Conservation (phyloP, 2,113 vertebrate genomes). For the Halichoerus grypus region DNA sequence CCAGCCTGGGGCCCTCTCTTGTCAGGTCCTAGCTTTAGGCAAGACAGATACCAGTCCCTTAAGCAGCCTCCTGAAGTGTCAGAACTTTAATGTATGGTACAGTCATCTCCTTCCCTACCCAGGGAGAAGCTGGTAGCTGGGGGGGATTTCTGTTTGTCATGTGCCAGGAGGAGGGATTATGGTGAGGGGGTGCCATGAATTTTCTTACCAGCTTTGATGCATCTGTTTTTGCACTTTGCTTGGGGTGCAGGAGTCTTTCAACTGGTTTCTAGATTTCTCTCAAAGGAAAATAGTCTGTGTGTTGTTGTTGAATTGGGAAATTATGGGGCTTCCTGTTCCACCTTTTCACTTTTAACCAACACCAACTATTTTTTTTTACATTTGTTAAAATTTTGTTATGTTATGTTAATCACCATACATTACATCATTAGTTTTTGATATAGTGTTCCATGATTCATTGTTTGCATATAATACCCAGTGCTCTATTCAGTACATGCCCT, state of each 20-base stretch:
- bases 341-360: neutral
- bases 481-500: too few relatives aligned
- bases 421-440: too few relatives aligned
- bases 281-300: neutral
- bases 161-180: neutral
- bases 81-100: neutral
- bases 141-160: neutral
- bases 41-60: neutral
- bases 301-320: neutral
- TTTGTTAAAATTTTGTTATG: too few relatives aligned
- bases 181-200: neutral
- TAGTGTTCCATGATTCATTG: too few relatives aligned
- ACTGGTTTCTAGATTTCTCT: neutral
- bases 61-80: neutral
- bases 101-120: neutral
- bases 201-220: neutral
- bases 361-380: neutral
- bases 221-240: neutral
- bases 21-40: neutral
- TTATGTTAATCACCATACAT: too few relatives aligned
- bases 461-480: too few relatives aligned
- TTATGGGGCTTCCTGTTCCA: neutral
- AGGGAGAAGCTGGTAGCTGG: neutral
- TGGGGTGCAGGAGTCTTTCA: neutral
- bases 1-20: neutral